Evolutionary conservation across 2,113 vertebrate genomes (phyloP).

Genomic region (Siniperca knerii): DNA sequence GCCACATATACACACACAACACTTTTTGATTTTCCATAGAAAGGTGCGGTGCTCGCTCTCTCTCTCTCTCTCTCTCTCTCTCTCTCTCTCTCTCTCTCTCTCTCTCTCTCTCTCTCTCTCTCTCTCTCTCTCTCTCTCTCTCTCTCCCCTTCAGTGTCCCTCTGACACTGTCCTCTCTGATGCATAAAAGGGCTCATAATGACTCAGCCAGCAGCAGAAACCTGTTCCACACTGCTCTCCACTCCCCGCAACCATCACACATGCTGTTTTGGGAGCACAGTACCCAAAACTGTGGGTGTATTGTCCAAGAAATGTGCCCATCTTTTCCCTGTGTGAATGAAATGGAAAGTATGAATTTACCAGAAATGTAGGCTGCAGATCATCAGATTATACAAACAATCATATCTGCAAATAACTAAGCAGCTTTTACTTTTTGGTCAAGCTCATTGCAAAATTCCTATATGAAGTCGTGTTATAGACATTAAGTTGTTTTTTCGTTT

Average conservation of each 20-base stretch:
- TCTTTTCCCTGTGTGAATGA: conserved; percentile 70
- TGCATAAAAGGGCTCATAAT: conserved; percentile 66
- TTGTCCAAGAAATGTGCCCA: conserved; percentile 80
- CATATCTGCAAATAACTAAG: conserved; percentile 52
- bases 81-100: conserved; percentile 24
- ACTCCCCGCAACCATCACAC: conserved; percentile 63
- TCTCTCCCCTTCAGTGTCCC: conserved; percentile 31
- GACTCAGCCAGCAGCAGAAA: conserved; percentile 66
- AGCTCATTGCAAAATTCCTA: background rate
- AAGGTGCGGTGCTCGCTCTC: conserved; percentile 40
- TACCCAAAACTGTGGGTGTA: conserved; percentile 71
- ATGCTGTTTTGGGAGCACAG: conserved; percentile 62
- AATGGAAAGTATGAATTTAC: conserved; percentile 79
- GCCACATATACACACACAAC: background rate
- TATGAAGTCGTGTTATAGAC: background rate
- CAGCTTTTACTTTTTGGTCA: conserved; percentile 24
- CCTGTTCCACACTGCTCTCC: conserved; percentile 56
- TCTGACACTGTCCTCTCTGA: conserved; percentile 64
- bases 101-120: conserved; percentile 3
- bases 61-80: conserved; percentile 3
- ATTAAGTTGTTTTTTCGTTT: background rate
- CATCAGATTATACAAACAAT: conserved; percentile 51
- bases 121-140: background rate
- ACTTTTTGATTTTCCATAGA: conserved; percentile 49
- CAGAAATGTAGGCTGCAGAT: conserved; percentile 74